These are phyloP conservation scores for Oncorhynchus gorbuscha DNA, from an alignment of 2,113 vertebrate species.

Conservation along the genomic window DNA sequence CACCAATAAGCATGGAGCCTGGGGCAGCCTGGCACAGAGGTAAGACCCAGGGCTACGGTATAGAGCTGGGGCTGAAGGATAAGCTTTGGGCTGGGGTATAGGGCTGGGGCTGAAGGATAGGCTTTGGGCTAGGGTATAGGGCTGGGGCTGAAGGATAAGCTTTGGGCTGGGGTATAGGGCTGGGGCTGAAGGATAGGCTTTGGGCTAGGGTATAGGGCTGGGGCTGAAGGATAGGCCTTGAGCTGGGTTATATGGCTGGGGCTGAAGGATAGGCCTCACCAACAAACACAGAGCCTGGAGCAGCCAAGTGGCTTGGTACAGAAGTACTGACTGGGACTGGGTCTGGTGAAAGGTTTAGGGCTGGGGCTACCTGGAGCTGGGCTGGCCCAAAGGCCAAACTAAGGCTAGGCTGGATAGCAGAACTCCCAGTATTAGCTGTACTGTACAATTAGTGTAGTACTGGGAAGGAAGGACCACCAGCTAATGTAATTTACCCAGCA, in stretches of 20 bases:
- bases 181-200: neutral
- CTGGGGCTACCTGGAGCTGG: too few relatives aligned
- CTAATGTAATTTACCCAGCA: slow-evolving; percentile 78
- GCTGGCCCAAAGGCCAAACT: neutral
- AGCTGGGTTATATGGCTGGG: neutral
- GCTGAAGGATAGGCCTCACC: neutral
- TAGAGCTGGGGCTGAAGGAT: neutral
- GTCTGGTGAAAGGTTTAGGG: too few relatives aligned
- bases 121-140: neutral
- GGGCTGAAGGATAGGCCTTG: neutral
- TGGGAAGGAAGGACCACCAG: slow-evolving; percentile 56
- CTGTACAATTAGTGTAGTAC: slow-evolving; percentile 43
- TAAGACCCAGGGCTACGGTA: slow-evolving; percentile 54
- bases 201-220: neutral
- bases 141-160: neutral
- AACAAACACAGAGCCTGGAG: too few relatives aligned
- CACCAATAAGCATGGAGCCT: slow-evolving; percentile 94
- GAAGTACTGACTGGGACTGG: slow-evolving; percentile 6
- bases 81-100: neutral
- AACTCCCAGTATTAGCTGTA: slow-evolving; percentile 32
- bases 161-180: neutral
- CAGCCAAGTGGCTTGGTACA: neutral
- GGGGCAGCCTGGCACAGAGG: slow-evolving; percentile 91
- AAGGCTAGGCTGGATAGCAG: slow-evolving; percentile 2
- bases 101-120: neutral